Evolutionary conservation across 2,797 vertebrate genomes (phyloP).

Genomic region (Protosalanx chinensis): DNA sequence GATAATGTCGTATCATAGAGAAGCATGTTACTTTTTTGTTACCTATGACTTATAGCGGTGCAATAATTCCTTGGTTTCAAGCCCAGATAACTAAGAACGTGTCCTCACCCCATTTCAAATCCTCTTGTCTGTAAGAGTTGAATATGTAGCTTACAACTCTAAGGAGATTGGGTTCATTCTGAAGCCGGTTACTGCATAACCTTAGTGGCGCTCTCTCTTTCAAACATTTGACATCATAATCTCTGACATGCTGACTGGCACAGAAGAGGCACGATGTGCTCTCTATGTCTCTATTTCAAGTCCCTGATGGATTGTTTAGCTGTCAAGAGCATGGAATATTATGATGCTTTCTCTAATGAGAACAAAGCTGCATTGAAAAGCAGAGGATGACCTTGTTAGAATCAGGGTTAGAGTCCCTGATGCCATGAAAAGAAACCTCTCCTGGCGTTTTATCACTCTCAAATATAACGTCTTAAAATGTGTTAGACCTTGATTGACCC

Average conservation of each 20-base stretch:
- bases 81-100: background rate
- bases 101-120: constrained; percentile 1
- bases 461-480: constrained; percentile 2
- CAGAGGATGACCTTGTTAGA: constrained; percentile 54
- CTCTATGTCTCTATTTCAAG: constrained; percentile 26
- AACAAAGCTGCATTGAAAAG: constrained; percentile 58
- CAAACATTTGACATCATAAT: constrained; percentile 25
- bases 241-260: background rate
- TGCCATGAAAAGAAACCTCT: constrained; percentile 30
- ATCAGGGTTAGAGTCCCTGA: constrained; percentile 42
- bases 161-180: background rate
- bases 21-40: background rate
- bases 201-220: constrained; percentile 29
- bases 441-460: constrained; percentile 23
- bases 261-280: constrained; percentile 19
- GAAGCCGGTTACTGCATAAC: constrained; percentile 21
- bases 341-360: constrained; percentile 46
- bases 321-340: constrained; percentile 36
- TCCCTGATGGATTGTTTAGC: constrained; percentile 37
- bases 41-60: background rate
- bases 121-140: background rate
- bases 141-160: background rate
- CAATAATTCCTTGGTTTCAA: background rate
- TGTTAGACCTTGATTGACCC: background rate
- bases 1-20: background rate